Evolutionary conservation across 2,797 vertebrate genomes (phyloP).

Genomic region (Carapus acus): DNA sequence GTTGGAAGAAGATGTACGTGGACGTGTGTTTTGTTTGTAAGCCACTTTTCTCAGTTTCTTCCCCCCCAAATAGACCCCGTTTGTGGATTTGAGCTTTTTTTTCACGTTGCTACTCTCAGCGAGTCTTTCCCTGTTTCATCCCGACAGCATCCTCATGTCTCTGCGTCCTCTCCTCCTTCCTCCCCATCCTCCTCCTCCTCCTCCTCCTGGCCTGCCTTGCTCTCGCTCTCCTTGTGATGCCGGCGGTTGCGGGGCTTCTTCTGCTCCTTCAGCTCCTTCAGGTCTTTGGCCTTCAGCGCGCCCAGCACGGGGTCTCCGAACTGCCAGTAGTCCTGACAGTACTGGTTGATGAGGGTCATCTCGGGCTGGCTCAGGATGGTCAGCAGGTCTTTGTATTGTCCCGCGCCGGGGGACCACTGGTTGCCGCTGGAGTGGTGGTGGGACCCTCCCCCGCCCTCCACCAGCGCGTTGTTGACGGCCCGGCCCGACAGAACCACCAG

Average conservation of each 20-base stretch:
- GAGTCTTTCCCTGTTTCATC: constrained; percentile 67
- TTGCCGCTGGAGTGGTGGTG: constrained; percentile 62
- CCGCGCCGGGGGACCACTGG: constrained; percentile 73
- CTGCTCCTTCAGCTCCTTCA: constrained; percentile 91
- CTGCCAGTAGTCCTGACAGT: constrained; percentile 97
- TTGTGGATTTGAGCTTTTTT: constrained; percentile 51
- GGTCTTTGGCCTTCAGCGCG: constrained; percentile 75
- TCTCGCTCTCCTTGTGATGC: constrained; percentile 77
- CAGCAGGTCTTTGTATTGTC: constrained; percentile 89
- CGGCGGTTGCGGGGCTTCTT: constrained; percentile 94
- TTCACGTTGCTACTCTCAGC: constrained; percentile 52
- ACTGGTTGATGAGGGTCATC: constrained; percentile 97
- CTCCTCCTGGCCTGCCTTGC: constrained; percentile 66
- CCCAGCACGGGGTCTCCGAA: constrained; percentile 79
- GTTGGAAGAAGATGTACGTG: constrained; percentile 60
- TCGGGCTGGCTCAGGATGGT: constrained; percentile 94
- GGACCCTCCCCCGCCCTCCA: constrained; percentile 60
- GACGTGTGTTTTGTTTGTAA: constrained; percentile 45
- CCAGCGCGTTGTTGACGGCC: constrained; percentile 79
- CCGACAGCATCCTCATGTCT: constrained; percentile 83
- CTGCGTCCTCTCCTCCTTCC: constrained; percentile 62
- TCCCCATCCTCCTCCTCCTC: constrained; percentile 62
- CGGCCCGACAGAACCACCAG: constrained; percentile 84
- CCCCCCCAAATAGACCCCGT: too few species aligned
- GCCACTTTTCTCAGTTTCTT: constrained; percentile 51